phyloP scores from a whole-genome alignment of 2,113 vertebrate genomes.

The Scopus umbretta region DNA sequence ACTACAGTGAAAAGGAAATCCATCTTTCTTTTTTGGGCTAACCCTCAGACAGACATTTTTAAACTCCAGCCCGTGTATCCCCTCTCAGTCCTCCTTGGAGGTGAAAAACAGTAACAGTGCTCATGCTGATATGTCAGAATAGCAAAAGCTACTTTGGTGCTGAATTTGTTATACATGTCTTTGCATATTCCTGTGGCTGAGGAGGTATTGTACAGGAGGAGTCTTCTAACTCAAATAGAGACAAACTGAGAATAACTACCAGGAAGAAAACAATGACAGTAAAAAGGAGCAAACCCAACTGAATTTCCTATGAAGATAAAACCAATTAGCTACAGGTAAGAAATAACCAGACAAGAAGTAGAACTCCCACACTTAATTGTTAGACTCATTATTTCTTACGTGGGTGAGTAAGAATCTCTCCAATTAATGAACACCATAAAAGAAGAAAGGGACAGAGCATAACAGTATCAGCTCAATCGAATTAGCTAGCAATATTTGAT shows the following conservation, averaged over 20 bases:
- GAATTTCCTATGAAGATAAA: conserved; percentile 11
- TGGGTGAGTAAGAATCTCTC: not conserved
- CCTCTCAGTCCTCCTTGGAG: not conserved
- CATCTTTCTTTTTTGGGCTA: not conserved
- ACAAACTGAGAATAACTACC: not conserved
- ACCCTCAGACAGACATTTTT: not conserved
- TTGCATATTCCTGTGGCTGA: not conserved
- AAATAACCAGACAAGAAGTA: not conserved
- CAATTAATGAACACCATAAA: not conserved
- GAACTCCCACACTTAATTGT: not conserved
- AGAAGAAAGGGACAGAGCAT: not conserved
- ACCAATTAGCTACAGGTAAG: not conserved
- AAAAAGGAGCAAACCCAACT: not conserved
- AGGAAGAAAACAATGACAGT: not conserved
- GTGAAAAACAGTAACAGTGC: not conserved
- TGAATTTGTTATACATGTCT: not conserved
- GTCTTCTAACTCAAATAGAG: not conserved
- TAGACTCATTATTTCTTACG: not conserved
- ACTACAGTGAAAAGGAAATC: not conserved
- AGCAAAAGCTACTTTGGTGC: not conserved
- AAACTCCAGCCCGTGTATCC: not conserved
- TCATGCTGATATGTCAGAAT: not conserved
- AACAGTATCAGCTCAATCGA: not conserved
- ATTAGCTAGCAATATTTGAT: not conserved
- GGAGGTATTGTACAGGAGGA: not conserved